Evolutionary conservation across 2,888 invertebrate species (phyloP).

Genomic region (Orthosia incerta): DNA sequence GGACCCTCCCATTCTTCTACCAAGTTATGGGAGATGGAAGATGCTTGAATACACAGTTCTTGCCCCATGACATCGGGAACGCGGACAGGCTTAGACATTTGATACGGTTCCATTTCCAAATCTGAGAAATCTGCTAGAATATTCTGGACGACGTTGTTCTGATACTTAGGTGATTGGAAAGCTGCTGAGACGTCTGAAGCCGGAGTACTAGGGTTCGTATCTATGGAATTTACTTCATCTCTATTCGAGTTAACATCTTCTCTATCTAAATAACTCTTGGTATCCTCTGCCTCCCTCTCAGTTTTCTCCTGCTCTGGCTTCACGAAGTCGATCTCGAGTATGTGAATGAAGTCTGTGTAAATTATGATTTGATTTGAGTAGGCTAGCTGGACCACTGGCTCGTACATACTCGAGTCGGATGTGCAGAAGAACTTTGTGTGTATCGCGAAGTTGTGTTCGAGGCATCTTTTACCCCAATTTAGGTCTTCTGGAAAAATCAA

Average conservation of each 20-base stretch:
- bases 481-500: conserved; percentile 82
- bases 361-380: conserved; percentile 94
- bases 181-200: conserved; percentile 84
- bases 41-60: conserved; percentile 87
- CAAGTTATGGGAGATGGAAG: conserved; percentile 86
- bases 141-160: conserved; percentile 91
- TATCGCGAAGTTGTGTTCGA: conserved; percentile 97
- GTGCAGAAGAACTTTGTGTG: conserved; percentile 98
- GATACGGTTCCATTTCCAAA: conserved; percentile 90
- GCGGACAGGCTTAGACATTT: conserved; percentile 85
- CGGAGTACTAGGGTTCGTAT: conserved; percentile 82
- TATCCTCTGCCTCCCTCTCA: conserved; percentile 78
- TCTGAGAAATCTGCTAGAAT: conserved; percentile 92
- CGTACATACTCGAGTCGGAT: conserved; percentile 95
- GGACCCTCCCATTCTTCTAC: conserved; percentile 90
- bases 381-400: conserved; percentile 93
- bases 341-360: conserved; percentile 96
- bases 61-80: conserved; percentile 87
- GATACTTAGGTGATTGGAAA: conserved; percentile 89
- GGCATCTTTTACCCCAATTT: conserved; percentile 93
- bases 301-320: conserved; percentile 82
- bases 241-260: conserved; percentile 78
- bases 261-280: conserved; percentile 80
- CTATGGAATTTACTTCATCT: conserved; percentile 81
- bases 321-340: conserved; percentile 92